phyloP scores from a whole-genome alignment of 2,797 vertebrate species.

The Fundulus diaphanus region DNA sequence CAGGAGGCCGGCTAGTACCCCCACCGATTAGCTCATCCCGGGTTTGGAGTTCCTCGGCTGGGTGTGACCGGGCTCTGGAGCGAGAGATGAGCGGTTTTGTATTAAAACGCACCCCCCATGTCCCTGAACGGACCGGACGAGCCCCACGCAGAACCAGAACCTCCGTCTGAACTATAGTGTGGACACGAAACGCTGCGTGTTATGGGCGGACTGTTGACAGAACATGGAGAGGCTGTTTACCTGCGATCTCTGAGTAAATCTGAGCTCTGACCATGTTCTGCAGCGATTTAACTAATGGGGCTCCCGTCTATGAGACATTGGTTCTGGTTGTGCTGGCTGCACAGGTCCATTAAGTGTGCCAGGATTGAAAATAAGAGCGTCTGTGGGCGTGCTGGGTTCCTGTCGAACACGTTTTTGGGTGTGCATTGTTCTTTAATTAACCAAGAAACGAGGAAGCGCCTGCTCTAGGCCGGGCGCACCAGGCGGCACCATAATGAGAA shows the following conservation, averaged over 20 bases:
- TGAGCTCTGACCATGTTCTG: too few species aligned
- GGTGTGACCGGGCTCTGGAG: constrained; percentile 63
- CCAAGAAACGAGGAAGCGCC: not conserved
- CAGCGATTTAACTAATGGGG: too few species aligned
- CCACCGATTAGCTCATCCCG: constrained; percentile 31
- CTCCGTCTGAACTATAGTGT: not conserved
- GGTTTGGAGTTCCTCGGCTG: constrained; percentile 36
- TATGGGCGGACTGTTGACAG: not conserved
- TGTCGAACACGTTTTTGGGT: not conserved
- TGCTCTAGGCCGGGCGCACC: not conserved
- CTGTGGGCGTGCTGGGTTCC: not conserved
- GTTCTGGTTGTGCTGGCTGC: not conserved
- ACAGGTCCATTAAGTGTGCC: not conserved
- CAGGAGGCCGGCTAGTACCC: constrained; percentile 1
- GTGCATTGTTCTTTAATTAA: not conserved
- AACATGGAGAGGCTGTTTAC: not conserved
- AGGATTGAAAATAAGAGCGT: not conserved
- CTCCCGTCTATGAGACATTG: not conserved
- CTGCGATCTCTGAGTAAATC: not conserved
- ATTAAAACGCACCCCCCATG: not conserved
- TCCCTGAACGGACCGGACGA: not conserved
- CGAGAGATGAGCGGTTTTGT: not conserved
- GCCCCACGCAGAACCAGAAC: not conserved
- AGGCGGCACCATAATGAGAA: not conserved
- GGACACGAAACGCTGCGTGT: not conserved